Evolutionary conservation across 2,113 vertebrate species (phyloP), one percentile per base, ranked within the genome.

Genomic region (Anarrhichthys ocellatus): DNA sequence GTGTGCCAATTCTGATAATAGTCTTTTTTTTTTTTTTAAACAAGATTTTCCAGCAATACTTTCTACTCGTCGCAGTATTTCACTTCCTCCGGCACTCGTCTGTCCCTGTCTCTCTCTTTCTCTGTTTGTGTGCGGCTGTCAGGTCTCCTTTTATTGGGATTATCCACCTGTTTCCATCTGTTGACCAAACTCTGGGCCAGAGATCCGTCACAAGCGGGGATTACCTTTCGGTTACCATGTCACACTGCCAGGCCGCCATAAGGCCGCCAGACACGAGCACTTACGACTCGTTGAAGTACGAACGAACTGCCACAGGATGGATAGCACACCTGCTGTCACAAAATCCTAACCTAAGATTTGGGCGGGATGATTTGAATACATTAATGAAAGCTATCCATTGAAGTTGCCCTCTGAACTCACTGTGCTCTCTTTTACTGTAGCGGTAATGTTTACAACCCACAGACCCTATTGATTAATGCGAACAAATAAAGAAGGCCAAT

Each of bases 91-190:
- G 14, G 27, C 22, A 24, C 32, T 40, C 14, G n/a, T 32, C 61
- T 65, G 22, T 84, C 34, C 24, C 34, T 0, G 22, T 24, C 20
- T 36, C 54, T 38, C n/a, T 74, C 36, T 17, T 46, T 58, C 29
- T 65, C 72, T 48, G 84, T 7, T 63, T 80, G 50, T 91, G 87
- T 54, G 70, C 36, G 9, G 34, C 7, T 56, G 27, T 79, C 76
- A 52, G 44, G 22, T 65, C 62, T 71, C 36, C 32, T 46, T 93
- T 94, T 95, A 95, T 93, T 94, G 86, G 59, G 85, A 92, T 96
- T 94, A 95, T 94, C 95, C 94, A 85, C 85, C 79, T 78, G 82
- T 88, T 91, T 90, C 92, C 94, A 95, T 95, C 94, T 95, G 94
- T 89, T 93, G 91, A 89, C 79, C 70, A 68, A 91, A 91, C 85